A percentile compares a stretch with the other conserved stretches of the same genome.
phyloP scores from a whole-genome alignment of 64 coral and sea anemone genomes.

The Montipora sp. region DNA sequence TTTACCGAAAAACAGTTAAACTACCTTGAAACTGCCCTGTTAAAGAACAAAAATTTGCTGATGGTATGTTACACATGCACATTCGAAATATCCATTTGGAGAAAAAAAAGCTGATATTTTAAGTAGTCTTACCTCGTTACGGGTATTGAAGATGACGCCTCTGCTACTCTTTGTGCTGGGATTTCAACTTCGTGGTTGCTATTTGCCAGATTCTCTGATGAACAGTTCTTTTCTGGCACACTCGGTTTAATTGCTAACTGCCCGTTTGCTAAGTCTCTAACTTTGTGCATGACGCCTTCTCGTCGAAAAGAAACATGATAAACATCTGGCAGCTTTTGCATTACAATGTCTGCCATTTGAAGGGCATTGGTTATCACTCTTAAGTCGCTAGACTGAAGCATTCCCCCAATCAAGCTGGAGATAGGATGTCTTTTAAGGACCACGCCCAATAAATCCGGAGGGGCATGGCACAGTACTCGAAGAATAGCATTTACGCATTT shows the following conservation, averaged over 20 bases:
- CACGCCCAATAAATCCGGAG: constrained; percentile 85
- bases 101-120: too few species aligned
- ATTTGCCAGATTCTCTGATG: constrained; percentile 31
- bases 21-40: too few species aligned
- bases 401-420: constrained; percentile 94
- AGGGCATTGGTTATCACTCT: constrained; percentile 93
- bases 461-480: constrained; percentile 92
- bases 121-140: constrained; percentile 13
- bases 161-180: constrained; percentile 24
- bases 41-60: too few species aligned
- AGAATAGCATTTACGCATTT: constrained; percentile 94
- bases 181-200: constrained; percentile 7
- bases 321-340: constrained; percentile 97
- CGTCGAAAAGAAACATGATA: constrained; percentile 95
- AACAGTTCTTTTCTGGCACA: constrained; percentile 62
- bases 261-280: constrained; percentile 82
- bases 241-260: constrained; percentile 58
- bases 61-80: too few species aligned
- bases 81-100: too few species aligned
- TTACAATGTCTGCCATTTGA: constrained; percentile 98
- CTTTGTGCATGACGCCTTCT: constrained; percentile 98
- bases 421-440: constrained; percentile 91
- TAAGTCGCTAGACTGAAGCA: constrained; percentile 95
- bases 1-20: too few species aligned
- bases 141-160: constrained; percentile 2